Base-by-base conservation (phyloP, 1,140 invertebrate species). In the Drosophila burlai region DNA sequence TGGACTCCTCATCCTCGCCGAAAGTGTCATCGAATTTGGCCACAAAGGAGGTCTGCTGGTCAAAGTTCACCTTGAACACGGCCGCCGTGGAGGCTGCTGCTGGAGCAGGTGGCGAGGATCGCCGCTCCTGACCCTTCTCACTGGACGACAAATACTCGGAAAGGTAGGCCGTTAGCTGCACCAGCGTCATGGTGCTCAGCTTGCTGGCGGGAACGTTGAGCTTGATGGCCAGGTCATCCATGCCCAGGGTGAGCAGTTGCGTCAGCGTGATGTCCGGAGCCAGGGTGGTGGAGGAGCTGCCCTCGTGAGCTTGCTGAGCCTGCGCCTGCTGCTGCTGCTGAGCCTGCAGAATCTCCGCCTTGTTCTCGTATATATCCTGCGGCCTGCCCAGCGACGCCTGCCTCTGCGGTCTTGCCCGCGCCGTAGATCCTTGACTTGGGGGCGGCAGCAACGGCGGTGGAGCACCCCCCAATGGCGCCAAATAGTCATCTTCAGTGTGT, bases 131-230 rank as follows among this genome's bases (percentile, higher is more conserved):
- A 3, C 67, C 87, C 89, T 76, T 93, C 91, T 61, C 95, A 34
- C 68, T 75, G 7, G 79, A 76, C 65, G 79, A 76, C 65, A 96
- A 91, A 80, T 95, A 95, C 31, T 95, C 95, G 3, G 96, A 95
- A 10, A 97, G 94, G 92, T 96, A 97, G 64, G 96, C 95, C 0
- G 97, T 97, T 26, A 98, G 94, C 93, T 98, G 97, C 15, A 97
- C 96, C 47, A 98, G 93, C 0, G 97, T 98, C 95, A 97, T 96
- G 65, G 95, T 96, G 34, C 96, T 97, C n/a, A 98, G 93, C 74
- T 96, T 95, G 43, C 94, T 94, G 0, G 96, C 95, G 0, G 96
- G 96, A 82, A 98, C 96, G 63, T 95, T 95, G 21, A 98, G 93
- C 85, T 96, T 96, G 26, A 91, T 80, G 0, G 97, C 96, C 67